Evolutionary conservation across 2,888 invertebrate species (phyloP).

Genomic region (Calameuta filiformis): DNA sequence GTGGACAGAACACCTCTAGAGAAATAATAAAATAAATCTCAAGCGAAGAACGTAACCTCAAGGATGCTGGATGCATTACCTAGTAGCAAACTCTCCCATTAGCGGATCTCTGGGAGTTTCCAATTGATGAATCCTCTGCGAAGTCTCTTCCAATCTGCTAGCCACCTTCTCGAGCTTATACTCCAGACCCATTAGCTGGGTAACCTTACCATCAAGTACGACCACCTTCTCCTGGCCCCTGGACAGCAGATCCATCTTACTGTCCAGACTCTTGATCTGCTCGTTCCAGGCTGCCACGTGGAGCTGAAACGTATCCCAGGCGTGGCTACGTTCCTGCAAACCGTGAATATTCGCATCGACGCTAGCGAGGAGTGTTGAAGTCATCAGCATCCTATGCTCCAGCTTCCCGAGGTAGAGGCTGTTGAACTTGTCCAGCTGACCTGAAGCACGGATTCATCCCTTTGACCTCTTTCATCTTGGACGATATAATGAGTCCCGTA

Average conservation of each 20-base stretch:
- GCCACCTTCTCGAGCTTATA: slow-evolving; percentile 62
- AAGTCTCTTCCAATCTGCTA: slow-evolving; percentile 60
- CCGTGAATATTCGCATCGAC: slow-evolving; percentile 67
- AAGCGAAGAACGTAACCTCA: neutral
- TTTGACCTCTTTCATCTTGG: neutral
- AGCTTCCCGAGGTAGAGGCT: slow-evolving; percentile 62
- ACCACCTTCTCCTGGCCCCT: slow-evolving; percentile 64
- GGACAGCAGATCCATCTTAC: slow-evolving; percentile 67
- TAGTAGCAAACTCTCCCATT: slow-evolving; percentile 61
- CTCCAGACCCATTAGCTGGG: slow-evolving; percentile 60
- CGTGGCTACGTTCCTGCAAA: slow-evolving; percentile 68
- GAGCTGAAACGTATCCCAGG: slow-evolving; percentile 69
- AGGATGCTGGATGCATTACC: slow-evolving; percentile 5
- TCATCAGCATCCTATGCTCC: slow-evolving; percentile 64
- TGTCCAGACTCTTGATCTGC: slow-evolving; percentile 67
- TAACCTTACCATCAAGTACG: slow-evolving; percentile 56
- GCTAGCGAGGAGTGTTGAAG: slow-evolving; percentile 59
- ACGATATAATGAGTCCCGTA: neutral
- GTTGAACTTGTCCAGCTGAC: slow-evolving; percentile 64
- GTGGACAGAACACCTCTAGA: slow-evolving; percentile 61
- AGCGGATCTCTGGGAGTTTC: slow-evolving; percentile 43
- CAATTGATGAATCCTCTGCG: slow-evolving; percentile 38
- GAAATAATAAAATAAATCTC: neutral
- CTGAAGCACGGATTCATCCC: slow-evolving; percentile 32
- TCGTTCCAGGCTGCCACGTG: slow-evolving; percentile 70